Evolutionary conservation across 2,888 invertebrate species (phyloP).

Genomic region (Pseudolycoriella hygida): DNA sequence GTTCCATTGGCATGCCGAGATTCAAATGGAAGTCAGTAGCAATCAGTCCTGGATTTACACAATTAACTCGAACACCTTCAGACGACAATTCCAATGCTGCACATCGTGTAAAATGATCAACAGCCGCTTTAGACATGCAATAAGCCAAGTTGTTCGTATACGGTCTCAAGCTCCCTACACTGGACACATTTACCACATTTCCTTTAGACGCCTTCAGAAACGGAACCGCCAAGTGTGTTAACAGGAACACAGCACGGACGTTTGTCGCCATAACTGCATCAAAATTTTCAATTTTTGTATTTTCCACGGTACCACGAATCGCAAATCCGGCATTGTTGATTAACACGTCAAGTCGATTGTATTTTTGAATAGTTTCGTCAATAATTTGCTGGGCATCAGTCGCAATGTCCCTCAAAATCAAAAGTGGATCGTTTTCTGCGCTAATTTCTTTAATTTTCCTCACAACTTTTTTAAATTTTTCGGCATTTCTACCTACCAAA

Average conservation of each 20-base stretch:
- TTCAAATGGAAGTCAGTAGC: too few relatives aligned
- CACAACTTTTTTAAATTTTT: slow-evolving; percentile 20
- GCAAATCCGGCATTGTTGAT: slow-evolving; percentile 83
- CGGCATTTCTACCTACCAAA: slow-evolving; percentile 49
- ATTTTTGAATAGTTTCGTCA: slow-evolving; percentile 52
- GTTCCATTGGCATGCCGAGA: too few relatives aligned
- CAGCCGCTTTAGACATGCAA: slow-evolving; percentile 79
- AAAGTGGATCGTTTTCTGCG: not conserved
- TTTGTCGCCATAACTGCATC: slow-evolving; percentile 83
- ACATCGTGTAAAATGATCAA: slow-evolving; percentile 91
- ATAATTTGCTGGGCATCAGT: slow-evolving; percentile 31
- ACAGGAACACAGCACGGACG: slow-evolving; percentile 60
- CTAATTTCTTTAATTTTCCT: not conserved
- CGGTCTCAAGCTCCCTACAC: slow-evolving; percentile 78
- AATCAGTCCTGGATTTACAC: slow-evolving; percentile 60
- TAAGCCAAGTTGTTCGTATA: slow-evolving; percentile 85
- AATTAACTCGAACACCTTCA: slow-evolving; percentile 74
- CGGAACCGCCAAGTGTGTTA: slow-evolving; percentile 78
- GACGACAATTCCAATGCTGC: slow-evolving; percentile 71
- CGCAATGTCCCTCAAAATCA: not conserved
- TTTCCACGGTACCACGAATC: slow-evolving; percentile 69
- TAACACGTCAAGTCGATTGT: slow-evolving; percentile 61
- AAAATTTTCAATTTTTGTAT: slow-evolving; percentile 67
- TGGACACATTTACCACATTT: slow-evolving; percentile 90
- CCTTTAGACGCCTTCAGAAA: slow-evolving; percentile 68